phyloP scores from a whole-genome alignment of 2,797 vertebrate species.

The Graptemys geographica region DNA sequence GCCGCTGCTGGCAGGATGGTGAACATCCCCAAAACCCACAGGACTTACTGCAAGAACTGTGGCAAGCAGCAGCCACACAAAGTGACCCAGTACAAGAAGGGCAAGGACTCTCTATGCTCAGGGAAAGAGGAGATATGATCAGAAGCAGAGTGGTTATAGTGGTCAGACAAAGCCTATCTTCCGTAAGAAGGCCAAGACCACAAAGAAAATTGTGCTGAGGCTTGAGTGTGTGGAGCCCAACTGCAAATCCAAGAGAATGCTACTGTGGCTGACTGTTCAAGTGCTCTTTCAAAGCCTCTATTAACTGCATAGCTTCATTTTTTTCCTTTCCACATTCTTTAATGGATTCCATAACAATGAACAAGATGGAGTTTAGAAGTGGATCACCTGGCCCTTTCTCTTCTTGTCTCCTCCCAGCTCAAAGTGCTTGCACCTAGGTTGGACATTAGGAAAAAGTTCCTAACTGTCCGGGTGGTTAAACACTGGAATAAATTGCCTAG shows the following conservation, averaged over 20 bases:
- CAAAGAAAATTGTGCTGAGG: conserved; percentile 98
- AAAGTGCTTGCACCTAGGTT: conserved; percentile 96
- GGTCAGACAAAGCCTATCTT: conserved; percentile 99
- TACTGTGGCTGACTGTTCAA: no score
- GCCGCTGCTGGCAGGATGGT: conserved; percentile 75
- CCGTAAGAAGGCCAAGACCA: conserved; percentile 97
- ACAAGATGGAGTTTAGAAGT: no score
- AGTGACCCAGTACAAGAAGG: conserved; percentile 99
- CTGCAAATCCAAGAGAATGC: conserved; percentile 95
- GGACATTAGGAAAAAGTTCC: no score
- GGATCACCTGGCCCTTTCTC: conserved; percentile 88
- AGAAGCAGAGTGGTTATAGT: conserved; percentile 96
- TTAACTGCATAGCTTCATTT: no score
- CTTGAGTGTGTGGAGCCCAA: conserved; percentile 97
- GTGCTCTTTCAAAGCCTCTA: no score
- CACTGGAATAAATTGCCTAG: no score
- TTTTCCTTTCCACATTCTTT: no score
- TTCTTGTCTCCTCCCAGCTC: conserved; percentile 91
- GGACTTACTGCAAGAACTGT: conserved; percentile 98
- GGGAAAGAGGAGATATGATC: conserved; percentile 95
- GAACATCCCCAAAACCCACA: conserved; percentile 97
- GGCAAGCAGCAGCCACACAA: conserved; percentile 97
- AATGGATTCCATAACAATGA: no score
- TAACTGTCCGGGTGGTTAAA: no score
- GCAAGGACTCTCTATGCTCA: conserved; percentile 98